phyloP scores from a whole-genome alignment of 2,888 invertebrate species.

The Pogonocherus hispidulus region DNA sequence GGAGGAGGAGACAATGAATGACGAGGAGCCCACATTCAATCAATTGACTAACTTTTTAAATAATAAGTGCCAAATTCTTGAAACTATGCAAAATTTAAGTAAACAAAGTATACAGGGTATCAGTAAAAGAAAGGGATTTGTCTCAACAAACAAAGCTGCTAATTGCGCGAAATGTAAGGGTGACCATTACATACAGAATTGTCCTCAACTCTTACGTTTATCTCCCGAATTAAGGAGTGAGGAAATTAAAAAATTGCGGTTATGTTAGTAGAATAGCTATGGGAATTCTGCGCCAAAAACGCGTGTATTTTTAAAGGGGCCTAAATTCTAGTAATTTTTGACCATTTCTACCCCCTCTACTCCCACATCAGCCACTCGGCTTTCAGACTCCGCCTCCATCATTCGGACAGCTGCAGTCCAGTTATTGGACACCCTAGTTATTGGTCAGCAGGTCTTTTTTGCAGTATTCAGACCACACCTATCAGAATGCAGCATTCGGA shows the following conservation, averaged over 20 bases:
- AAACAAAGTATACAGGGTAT: neutral
- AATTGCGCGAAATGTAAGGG: neutral
- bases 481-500: no score
- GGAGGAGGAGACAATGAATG: neutral
- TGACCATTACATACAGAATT: neutral
- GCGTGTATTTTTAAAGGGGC: no score
- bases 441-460: no score
- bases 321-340: no score
- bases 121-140: neutral
- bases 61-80: neutral
- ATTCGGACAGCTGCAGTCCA: no score
- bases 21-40: neutral
- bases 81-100: neutral
- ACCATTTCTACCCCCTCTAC: no score
- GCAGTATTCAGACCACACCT: no score
- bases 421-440: no score
- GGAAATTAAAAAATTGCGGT: neutral
- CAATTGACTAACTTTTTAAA: neutral
- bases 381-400: no score
- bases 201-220: neutral
- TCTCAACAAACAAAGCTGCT: neutral
- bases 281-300: no score
- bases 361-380: no score
- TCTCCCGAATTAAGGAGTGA: neutral
- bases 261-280: no score